phyloP scores from a whole-genome alignment of 2,113 vertebrate genomes.

The Nannobrachium achirus region DNA sequence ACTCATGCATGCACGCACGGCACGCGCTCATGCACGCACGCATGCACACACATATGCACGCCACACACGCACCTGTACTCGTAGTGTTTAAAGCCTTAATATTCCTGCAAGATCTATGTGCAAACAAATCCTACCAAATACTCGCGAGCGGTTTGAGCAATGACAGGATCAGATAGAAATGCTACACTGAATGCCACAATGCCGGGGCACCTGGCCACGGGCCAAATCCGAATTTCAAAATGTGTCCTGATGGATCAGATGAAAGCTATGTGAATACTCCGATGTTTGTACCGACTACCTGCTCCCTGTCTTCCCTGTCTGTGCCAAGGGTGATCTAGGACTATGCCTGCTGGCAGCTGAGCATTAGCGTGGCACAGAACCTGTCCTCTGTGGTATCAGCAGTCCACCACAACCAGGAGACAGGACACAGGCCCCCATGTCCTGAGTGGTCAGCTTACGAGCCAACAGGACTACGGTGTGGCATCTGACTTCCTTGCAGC shows the following conservation, averaged over 20 bases:
- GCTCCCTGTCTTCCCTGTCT: slow-evolving; percentile 42
- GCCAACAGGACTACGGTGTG: not conserved
- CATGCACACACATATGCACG: not conserved
- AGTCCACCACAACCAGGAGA: slow-evolving; percentile 24
- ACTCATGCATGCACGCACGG: slow-evolving; percentile 23
- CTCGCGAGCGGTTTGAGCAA: slow-evolving; percentile 61
- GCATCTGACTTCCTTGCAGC: slow-evolving; percentile 1
- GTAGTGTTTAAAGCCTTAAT: too few relatives aligned
- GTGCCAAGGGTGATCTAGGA: slow-evolving; percentile 52
- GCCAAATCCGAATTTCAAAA: slow-evolving; percentile 57
- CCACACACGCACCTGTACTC: not conserved
- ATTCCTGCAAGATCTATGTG: slow-evolving; percentile 23
- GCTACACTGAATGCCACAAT: slow-evolving; percentile 47
- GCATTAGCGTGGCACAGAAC: slow-evolving; percentile 49
- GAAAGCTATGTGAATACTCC: slow-evolving; percentile 58
- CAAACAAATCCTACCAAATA: slow-evolving; percentile 50
- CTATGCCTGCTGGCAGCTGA: slow-evolving; percentile 63
- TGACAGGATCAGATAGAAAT: slow-evolving; percentile 63
- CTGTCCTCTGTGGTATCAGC: slow-evolving; percentile 34
- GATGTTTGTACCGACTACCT: slow-evolving; percentile 56
- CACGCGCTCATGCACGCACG: not conserved
- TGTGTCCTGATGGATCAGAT: slow-evolving; percentile 71
- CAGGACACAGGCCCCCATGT: slow-evolving; percentile 19
- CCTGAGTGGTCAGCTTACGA: slow-evolving; percentile 12
- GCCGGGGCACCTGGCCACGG: slow-evolving; percentile 44